These are phyloP conservation scores for Bombus pyrosoma DNA, from an alignment of 1,140 invertebrate species.

Conservation along the genomic window DNA sequence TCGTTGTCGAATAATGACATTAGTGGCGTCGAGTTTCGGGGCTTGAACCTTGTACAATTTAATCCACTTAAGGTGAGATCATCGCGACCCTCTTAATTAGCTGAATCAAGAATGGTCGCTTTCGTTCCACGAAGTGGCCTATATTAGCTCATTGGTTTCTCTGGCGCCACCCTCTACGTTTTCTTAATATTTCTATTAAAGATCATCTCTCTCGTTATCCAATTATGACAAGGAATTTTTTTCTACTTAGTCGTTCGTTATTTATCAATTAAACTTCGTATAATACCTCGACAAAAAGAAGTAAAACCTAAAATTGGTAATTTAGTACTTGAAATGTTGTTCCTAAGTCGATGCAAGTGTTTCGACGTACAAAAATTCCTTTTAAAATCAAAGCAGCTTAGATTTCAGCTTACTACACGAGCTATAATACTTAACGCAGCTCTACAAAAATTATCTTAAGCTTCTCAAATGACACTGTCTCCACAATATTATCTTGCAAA, in stretches of 20 bases:
- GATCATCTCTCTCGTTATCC: conserved; percentile 10
- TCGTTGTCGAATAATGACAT: conserved; percentile 2
- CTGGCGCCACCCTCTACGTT: conserved; percentile 1
- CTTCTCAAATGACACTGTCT: neutral
- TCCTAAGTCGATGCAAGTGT: neutral
- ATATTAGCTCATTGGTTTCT: neutral
- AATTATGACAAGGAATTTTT: conserved; percentile 32
- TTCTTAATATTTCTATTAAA: conserved; percentile 27
- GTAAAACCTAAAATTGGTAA: neutral
- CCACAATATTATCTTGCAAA: neutral
- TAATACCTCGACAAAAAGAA: neutral
- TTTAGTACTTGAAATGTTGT: neutral
- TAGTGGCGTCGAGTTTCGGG: conserved; percentile 18
- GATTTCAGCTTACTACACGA: neutral
- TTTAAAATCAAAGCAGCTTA: neutral
- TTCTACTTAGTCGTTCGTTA: neutral
- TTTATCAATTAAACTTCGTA: neutral
- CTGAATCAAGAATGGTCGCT: conserved; percentile 32
- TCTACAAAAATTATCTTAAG: neutral
- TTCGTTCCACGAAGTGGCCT: conserved; percentile 40
- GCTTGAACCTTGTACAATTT: conserved; percentile 8
- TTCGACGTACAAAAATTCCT: neutral
- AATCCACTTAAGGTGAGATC: conserved; percentile 47
- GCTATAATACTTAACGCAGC: neutral
- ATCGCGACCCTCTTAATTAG: conserved; percentile 44